Percentiles rank a stretch among this genome's conserved stretches.
phyloP scores from a whole-genome alignment of 2,113 vertebrate genomes.

The Micromys minutus region DNA sequence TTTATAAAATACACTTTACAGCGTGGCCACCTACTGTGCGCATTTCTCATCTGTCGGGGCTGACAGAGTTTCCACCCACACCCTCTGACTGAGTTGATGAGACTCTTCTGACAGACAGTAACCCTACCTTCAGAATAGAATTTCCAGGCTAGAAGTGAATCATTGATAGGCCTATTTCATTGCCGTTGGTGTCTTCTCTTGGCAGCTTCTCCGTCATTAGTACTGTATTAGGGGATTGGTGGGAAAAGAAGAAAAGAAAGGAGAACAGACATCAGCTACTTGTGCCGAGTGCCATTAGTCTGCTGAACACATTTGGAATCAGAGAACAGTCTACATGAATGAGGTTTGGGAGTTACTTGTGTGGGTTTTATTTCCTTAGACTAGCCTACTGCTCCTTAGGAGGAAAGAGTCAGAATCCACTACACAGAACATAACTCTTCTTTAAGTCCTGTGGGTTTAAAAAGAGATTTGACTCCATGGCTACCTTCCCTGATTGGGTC shows the following conservation, averaged over 20 bases:
- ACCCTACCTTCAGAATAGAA: neutral
- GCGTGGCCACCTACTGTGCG: neutral
- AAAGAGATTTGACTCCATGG: neutral
- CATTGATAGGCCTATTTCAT: neutral
- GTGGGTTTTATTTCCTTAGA: constrained; percentile 59
- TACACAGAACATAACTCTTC: neutral
- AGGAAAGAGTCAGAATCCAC: constrained; percentile 53
- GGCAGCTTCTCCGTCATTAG: neutral
- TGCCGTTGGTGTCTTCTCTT: neutral
- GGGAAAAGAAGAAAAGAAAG: neutral
- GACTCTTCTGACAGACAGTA: neutral
- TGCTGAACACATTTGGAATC: constrained; percentile 48
- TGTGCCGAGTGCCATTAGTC: neutral
- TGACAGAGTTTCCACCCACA: neutral
- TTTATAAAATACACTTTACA: neutral
- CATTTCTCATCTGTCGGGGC: neutral
- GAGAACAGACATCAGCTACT: neutral
- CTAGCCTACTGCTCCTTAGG: constrained; percentile 34
- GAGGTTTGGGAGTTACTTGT: constrained; percentile 27
- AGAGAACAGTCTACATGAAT: constrained; percentile 8
- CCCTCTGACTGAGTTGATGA: neutral
- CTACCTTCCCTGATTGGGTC: neutral
- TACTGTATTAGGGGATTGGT: neutral
- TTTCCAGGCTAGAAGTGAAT: neutral
- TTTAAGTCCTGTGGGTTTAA: neutral